Conservation (phyloP, 2,888 invertebrate genomes). For the Caenorhabditis sinica region DNA sequence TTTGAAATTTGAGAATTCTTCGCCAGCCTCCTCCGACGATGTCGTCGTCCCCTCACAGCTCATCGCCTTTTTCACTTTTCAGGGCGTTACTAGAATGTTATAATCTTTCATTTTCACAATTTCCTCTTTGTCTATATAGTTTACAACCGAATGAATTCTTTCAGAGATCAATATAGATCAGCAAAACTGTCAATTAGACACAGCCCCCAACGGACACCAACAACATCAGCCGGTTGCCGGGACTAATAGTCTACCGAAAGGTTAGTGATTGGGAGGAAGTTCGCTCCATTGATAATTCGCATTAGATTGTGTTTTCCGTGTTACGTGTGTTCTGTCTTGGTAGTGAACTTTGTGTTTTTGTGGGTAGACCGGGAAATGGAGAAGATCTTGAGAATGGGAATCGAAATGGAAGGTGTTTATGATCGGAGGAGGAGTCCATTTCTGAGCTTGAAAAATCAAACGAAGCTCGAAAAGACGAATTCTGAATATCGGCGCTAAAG, state of each 20-base stretch:
- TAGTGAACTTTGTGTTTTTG: slow-evolving; percentile 2
- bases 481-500: too few relatives aligned
- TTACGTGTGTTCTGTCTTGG: background rate
- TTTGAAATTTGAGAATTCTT: slow-evolving; percentile 31
- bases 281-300: slow-evolving; percentile 3
- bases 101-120: background rate
- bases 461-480: too few relatives aligned
- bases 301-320: background rate
- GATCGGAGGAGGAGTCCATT: too few relatives aligned
- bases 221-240: slow-evolving; percentile 21
- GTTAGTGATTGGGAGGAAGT: background rate
- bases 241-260: slow-evolving; percentile 24
- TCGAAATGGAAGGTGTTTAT: too few relatives aligned
- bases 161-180: slow-evolving; percentile 39
- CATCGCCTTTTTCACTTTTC: slow-evolving; percentile 3
- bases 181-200: slow-evolving; percentile 18
- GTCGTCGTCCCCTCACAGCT: background rate
- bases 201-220: background rate
- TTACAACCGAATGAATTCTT: background rate
- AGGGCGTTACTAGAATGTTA: slow-evolving; percentile 1
- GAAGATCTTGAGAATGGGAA: too few relatives aligned
- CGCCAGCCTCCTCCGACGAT: background rate
- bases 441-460: too few relatives aligned
- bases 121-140: background rate
- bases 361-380: background rate